phyloP scores from a whole-genome alignment of 2,113 vertebrate genomes.

The Sminthopsis crassicaudata region DNA sequence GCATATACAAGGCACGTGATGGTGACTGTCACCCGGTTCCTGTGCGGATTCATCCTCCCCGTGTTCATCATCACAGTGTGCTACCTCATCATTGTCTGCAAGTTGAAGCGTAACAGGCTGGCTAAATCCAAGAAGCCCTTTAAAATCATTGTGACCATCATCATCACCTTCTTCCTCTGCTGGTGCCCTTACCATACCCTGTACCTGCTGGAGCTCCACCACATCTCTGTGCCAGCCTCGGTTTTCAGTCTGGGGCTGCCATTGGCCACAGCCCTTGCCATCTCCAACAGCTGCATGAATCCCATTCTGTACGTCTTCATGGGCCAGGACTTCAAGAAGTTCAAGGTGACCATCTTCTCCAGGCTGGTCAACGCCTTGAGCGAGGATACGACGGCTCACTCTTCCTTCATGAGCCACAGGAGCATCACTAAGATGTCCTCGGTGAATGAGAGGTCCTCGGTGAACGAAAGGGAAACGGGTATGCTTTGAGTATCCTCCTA shows the following conservation, averaged over 20 bases:
- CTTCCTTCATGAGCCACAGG: constrained; percentile 79
- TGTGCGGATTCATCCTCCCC: constrained; percentile 89
- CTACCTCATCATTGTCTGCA: constrained; percentile 84
- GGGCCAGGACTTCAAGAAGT: constrained; percentile 94
- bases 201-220: constrained; percentile 86
- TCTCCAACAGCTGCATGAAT: constrained; percentile 96
- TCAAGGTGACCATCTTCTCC: constrained; percentile 84
- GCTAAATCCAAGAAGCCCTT: constrained; percentile 91
- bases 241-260: constrained; percentile 82
- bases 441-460: constrained; percentile 78
- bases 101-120: constrained; percentile 85
- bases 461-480: constrained; percentile 81
- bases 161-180: constrained; percentile 91
- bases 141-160: constrained; percentile 90
- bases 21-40: constrained; percentile 84
- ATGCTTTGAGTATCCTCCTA: constrained; percentile 72
- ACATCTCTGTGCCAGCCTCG: rapidly evolving
- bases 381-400: constrained; percentile 81
- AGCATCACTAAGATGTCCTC: constrained; percentile 85
- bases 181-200: constrained; percentile 92
- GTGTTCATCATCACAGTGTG: constrained; percentile 87
- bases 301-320: constrained; percentile 96
- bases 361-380: constrained; percentile 85
- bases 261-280: constrained; percentile 83
- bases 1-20: constrained; percentile 73